Evolutionary conservation across 2,888 invertebrate species (phyloP), one percentile per base, ranked within the genome.

Genomic region (Noctua janthina): DNA sequence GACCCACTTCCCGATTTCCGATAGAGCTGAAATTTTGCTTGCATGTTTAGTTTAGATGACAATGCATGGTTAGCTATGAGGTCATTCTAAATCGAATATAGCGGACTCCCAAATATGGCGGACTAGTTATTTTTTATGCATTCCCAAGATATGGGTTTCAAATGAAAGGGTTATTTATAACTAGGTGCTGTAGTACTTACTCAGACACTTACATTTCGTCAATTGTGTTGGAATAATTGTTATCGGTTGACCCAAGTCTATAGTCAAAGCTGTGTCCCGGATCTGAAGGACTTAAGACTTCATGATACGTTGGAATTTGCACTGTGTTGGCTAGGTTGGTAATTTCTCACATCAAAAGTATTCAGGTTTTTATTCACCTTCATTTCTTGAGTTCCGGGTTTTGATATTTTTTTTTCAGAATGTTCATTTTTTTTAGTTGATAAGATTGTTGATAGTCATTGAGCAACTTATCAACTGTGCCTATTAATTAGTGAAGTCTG

Each of bases 361-460:
- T 43, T 35, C 46, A 29, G 39, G 20, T 62, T 75, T 75, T 43
- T 4, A 59, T 20, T 29, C 35, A 51, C 20, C 39, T 11, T 51
- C 15, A 39, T n/a, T 46, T 68, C 5, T 46, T 17, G n/a, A 17
- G 35, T 51, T 77, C 49, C 29, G 15, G 54, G 35, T 46, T 17
- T 17, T n/a, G 11, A 69, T 6, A 64, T 29, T 29, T 35, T 15
- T 46, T n/a, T 67, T 46, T n/a, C 43, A 56, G 20, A 64, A 46
- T n/a, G 17, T 59, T 78, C 0, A 39, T 78, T 39, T 20, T 68
- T 51, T 66, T 23, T 59, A n/a, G n/a, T n/a, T n/a, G n/a, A n/a
- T n/a, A n/a, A n/a, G n/a, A n/a, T n/a, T n/a, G 23, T 54, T 1
- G 39, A 2, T 15, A 39, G 39, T 29, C 1, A 56, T 17, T 4